Evolutionary conservation across 2,113 vertebrate species (phyloP).

Genomic region (Upupa epops): DNA sequence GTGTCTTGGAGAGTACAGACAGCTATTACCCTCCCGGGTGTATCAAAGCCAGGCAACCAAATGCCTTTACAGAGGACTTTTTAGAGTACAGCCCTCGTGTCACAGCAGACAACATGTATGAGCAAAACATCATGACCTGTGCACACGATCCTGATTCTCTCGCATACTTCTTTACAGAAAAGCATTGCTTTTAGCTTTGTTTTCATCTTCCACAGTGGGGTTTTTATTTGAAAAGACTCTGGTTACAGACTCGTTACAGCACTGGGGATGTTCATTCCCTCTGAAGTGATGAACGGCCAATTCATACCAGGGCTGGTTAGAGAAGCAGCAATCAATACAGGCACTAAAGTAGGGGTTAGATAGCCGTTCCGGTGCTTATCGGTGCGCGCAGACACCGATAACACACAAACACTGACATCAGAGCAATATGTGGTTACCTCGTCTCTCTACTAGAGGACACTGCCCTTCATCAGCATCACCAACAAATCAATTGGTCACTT

Average conservation of each 20-base stretch:
- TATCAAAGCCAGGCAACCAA: neutral
- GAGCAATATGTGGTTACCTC: slow-evolving; percentile 49
- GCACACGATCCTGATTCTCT: neutral
- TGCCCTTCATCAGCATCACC: slow-evolving; percentile 65
- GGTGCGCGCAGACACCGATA: slow-evolving; percentile 47
- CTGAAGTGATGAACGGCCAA: slow-evolving; percentile 64
- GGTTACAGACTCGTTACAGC: slow-evolving; percentile 10
- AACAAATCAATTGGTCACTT: slow-evolving; percentile 65
- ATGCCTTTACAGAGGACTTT: neutral
- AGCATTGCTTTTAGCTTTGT: slow-evolving; percentile 5
- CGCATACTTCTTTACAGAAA: neutral
- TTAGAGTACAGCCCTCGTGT: neutral
- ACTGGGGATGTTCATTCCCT: slow-evolving; percentile 35
- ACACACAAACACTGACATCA: slow-evolving; percentile 55
- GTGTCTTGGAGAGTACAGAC: neutral
- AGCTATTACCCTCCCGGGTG: neutral
- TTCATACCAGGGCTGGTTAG: slow-evolving; percentile 46
- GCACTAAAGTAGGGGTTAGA: slow-evolving; percentile 39
- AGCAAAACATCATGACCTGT: neutral
- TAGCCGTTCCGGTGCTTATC: slow-evolving; percentile 58
- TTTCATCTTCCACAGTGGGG: neutral
- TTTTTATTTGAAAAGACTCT: slow-evolving; percentile 17
- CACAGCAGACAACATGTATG: neutral
- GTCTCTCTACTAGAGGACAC: slow-evolving; percentile 38
- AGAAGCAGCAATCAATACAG: slow-evolving; percentile 66